Base-by-base conservation (phyloP, 1,140 invertebrate species). In the Trypoxylus dichotomus region DNA sequence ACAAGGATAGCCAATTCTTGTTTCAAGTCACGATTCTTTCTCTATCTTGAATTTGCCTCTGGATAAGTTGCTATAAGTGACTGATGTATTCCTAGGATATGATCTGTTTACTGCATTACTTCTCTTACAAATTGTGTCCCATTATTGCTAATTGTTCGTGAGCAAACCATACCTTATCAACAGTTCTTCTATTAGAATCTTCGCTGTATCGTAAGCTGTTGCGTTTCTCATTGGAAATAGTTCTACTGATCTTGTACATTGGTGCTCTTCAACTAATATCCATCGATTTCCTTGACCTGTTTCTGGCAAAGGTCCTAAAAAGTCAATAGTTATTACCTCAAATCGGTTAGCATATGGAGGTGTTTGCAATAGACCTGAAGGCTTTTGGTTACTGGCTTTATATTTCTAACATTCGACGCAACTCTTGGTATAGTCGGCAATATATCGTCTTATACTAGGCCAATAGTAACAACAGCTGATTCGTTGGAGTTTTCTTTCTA, bases 11-110 rank as follows among this genome's bases (percentile, higher is more conserved):
- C 73, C 0, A 88, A 79, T 80, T 84, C 84, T 0, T 80, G 79
- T 74, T 87, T 86, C 0, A 88, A 25, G 19, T 85, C 85, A 24
- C 83, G 74, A 77, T 88, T 88, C 3, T 84, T 83, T n/a, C 6
- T 32, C 87, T 76, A 77, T 88, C 87, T 0, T 83, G 82, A 0
- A 84, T 83, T 68, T 88, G 84, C 80, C 75, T 86, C 81, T 6
- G 86, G 84, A 76, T 86, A 83, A 76, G 87, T 87, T 0, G 54
- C 42, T 10, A n/a, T 74, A 2, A 74, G n/a, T 2, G 15, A 19
- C 10, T 75, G 74, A 1, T 42, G 7, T 1, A 75, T 75, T 3
- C 25, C 25, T 13, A 73, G 15, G 25, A 7, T 29, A 43, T 37
- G 37, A 1, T 3, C 2, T 32, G 21, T 11, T 32, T 41, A 3